These are phyloP conservation scores for Cynopterus sphinx DNA, from an alignment of 2,797 vertebrate genomes.

Conservation along the genomic window DNA sequence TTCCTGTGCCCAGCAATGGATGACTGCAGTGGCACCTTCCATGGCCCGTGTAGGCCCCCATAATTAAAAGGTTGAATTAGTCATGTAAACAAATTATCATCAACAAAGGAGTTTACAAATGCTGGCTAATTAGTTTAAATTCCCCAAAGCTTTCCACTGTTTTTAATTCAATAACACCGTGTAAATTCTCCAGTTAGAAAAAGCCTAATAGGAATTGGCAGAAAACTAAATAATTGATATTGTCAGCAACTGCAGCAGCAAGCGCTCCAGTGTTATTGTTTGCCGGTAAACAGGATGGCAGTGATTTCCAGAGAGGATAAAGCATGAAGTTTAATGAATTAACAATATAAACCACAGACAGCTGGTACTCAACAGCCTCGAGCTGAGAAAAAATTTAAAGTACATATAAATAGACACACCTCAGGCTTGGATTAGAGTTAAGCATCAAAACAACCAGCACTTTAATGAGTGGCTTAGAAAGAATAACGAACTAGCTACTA, in stretches of 20 bases:
- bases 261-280: slow-evolving; percentile 81
- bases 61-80: slow-evolving; percentile 90
- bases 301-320: slow-evolving; percentile 88
- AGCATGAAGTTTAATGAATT: slow-evolving; percentile 87
- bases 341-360: slow-evolving; percentile 84
- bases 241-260: slow-evolving; percentile 83
- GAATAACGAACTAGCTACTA: neutral
- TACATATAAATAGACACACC: slow-evolving; percentile 45
- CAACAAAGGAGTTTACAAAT: slow-evolving; percentile 91
- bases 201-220: slow-evolving; percentile 87
- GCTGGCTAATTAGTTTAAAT: slow-evolving; percentile 89
- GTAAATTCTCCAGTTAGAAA: slow-evolving; percentile 86
- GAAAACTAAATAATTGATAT: slow-evolving; percentile 88
- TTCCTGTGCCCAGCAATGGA: slow-evolving; percentile 68
- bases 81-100: slow-evolving; percentile 92
- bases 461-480: neutral
- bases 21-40: slow-evolving; percentile 67
- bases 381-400: slow-evolving; percentile 23
- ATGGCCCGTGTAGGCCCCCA: slow-evolving; percentile 70
- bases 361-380: slow-evolving; percentile 82
- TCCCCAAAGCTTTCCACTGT: slow-evolving; percentile 88
- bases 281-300: slow-evolving; percentile 80
- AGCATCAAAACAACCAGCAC: neutral
- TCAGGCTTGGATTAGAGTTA: neutral
- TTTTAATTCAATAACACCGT: slow-evolving; percentile 89